Evolutionary conservation across 2,797 vertebrate genomes (phyloP).

Genomic region (Spinibarbus caldwelli): DNA sequence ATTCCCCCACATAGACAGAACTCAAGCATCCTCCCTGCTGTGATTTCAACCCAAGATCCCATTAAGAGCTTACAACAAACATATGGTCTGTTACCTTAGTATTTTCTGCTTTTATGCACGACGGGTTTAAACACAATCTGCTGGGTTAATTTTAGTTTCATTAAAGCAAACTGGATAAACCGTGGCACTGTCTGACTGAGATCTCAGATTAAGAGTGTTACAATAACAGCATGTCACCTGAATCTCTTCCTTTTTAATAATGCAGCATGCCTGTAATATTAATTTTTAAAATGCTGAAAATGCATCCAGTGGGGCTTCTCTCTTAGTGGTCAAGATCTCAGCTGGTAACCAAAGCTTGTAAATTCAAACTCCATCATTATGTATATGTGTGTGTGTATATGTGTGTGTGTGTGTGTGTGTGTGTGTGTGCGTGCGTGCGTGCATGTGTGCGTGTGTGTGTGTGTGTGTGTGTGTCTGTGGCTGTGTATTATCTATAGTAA

Average conservation of each 20-base stretch:
- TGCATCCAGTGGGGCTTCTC: not conserved
- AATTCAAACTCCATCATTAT: not conserved
- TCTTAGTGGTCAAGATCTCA: not conserved
- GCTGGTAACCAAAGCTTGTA: not conserved
- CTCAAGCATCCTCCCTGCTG: not conserved
- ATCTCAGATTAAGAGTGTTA: not conserved
- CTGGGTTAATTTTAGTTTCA: not conserved
- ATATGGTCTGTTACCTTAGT: slow-evolving; percentile 1
- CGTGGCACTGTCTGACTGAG: not conserved
- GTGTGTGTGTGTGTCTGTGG: too few species aligned
- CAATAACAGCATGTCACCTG: not conserved
- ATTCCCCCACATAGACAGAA: slow-evolving; percentile 10
- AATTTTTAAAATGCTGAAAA: not conserved
- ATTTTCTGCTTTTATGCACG: slow-evolving; percentile 14
- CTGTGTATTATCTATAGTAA: too few species aligned
- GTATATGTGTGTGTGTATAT: too few species aligned
- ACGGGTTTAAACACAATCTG: slow-evolving; percentile 31
- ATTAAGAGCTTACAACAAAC: slow-evolving; percentile 1
- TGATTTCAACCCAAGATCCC: not conserved
- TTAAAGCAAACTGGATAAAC: not conserved
- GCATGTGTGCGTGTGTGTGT: too few species aligned
- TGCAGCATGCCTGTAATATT: not conserved
- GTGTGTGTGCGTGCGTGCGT: too few species aligned
- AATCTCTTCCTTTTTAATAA: not conserved
- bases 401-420: too few species aligned